Evolutionary conservation across 1,140 invertebrate genomes (phyloP).

Genomic region (Antheraea pernyi): DNA sequence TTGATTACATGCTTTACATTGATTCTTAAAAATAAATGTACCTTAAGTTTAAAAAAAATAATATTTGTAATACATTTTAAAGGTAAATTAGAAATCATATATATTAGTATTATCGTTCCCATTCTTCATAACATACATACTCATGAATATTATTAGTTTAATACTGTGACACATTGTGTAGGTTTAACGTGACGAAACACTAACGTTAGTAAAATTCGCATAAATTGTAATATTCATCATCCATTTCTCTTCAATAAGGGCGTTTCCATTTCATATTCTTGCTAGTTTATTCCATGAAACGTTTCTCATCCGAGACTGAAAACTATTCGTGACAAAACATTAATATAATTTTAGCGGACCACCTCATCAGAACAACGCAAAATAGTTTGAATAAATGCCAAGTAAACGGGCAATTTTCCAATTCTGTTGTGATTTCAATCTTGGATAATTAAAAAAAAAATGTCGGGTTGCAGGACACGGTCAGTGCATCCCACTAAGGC

Average conservation of each 20-base stretch:
- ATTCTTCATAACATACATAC: too few relatives aligned
- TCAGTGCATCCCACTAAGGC: background rate
- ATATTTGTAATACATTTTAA: too few relatives aligned
- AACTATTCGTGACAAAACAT: constrained; percentile 33
- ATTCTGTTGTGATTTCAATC: constrained; percentile 41
- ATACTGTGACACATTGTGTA: too few relatives aligned
- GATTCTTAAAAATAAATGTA: too few relatives aligned
- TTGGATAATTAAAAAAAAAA: constrained; percentile 29
- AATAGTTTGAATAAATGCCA: constrained; percentile 61
- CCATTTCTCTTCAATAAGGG: background rate
- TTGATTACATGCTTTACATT: too few relatives aligned
- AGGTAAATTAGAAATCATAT: too few relatives aligned
- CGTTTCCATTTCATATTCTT: background rate
- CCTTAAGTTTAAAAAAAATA: too few relatives aligned
- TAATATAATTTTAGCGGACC: constrained; percentile 52
- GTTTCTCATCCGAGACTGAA: constrained; percentile 5
- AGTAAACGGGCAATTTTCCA: constrained; percentile 53
- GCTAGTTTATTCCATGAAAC: constrained; percentile 2
- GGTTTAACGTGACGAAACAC: too few relatives aligned
- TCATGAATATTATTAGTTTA: too few relatives aligned
- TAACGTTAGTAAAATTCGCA: too few relatives aligned
- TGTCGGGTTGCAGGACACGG: constrained; percentile 25
- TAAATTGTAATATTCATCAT: background rate
- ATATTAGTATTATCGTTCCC: too few relatives aligned
- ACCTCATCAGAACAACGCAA: constrained; percentile 48